These are phyloP conservation scores for Tetragnatha montana DNA, from an alignment of 2,888 invertebrate genomes.

Conservation along the genomic window DNA sequence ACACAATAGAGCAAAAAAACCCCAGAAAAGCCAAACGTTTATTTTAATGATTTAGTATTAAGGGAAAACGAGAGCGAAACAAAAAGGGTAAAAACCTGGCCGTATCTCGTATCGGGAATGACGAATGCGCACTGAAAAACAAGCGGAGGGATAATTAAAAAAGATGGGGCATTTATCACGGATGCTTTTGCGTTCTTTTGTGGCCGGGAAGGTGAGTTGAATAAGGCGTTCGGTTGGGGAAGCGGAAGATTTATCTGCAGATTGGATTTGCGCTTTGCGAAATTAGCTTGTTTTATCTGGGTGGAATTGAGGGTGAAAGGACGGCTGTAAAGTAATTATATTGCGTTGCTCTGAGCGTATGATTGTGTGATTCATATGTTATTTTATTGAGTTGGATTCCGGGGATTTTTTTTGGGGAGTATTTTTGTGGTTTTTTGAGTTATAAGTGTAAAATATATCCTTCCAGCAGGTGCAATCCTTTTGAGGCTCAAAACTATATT, in stretches of 20 bases:
- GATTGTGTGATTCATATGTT: background rate
- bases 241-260: background rate
- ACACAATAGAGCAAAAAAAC: background rate
- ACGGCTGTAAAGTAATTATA: background rate
- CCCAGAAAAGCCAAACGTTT: constrained; percentile 9
- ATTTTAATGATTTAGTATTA: constrained; percentile 39
- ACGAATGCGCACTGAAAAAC: constrained; percentile 9
- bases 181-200: background rate
- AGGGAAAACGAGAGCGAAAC: constrained; percentile 10
- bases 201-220: background rate
- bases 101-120: background rate
- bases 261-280: background rate
- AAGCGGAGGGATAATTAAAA: constrained; percentile 20
- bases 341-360: background rate
- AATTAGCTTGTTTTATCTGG: background rate
- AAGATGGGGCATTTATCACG: constrained; percentile 14
- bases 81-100: constrained; percentile 4
- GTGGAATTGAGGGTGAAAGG: background rate
- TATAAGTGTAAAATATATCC: too few species aligned
- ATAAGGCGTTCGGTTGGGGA: background rate
- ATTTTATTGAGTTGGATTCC: background rate
- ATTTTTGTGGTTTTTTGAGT: too few species aligned
- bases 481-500: too few species aligned
- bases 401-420: too few species aligned
- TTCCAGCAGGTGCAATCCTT: too few species aligned